These are phyloP conservation scores for Lepas anatifera DNA, from an alignment of 2,888 invertebrate genomes.

Conservation along the genomic window DNA sequence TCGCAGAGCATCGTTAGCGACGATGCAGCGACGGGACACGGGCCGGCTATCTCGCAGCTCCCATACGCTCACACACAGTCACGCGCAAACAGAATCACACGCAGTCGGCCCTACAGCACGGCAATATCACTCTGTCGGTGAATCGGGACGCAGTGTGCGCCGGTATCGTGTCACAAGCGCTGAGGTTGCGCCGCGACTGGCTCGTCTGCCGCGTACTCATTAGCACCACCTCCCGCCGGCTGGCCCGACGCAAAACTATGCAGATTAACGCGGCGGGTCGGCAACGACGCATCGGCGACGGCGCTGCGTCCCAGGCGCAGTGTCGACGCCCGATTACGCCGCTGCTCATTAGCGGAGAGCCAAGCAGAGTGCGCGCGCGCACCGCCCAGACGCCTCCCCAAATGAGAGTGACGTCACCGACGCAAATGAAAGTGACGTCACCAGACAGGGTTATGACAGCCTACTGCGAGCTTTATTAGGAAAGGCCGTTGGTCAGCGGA, in stretches of 20 bases:
- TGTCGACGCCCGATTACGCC: not conserved
- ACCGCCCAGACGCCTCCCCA: not conserved
- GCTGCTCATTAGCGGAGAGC: not conserved
- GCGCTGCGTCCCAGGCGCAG: not conserved
- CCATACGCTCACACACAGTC: no score
- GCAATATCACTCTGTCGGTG: no score
- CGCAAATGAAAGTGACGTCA: slow-evolving; percentile 7
- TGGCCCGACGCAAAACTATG: not conserved
- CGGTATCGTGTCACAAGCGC: no score
- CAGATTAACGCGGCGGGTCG: slow-evolving; percentile 3
- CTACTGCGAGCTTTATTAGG: not conserved
- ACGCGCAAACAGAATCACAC: no score
- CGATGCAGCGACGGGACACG: no score
- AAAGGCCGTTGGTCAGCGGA: no score
- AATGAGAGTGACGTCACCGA: not conserved
- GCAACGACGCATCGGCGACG: not conserved
- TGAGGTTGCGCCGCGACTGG: not conserved
- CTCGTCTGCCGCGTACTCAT: not conserved
- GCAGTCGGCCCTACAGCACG: no score
- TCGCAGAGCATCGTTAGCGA: no score
- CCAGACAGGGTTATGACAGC: not conserved
- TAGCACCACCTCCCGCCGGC: not conserved
- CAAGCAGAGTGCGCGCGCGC: no score
- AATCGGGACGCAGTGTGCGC: no score
- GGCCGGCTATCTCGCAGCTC: no score